phyloP scores from a whole-genome alignment of 2,797 vertebrate genomes.

The Ispidina lecontei region DNA sequence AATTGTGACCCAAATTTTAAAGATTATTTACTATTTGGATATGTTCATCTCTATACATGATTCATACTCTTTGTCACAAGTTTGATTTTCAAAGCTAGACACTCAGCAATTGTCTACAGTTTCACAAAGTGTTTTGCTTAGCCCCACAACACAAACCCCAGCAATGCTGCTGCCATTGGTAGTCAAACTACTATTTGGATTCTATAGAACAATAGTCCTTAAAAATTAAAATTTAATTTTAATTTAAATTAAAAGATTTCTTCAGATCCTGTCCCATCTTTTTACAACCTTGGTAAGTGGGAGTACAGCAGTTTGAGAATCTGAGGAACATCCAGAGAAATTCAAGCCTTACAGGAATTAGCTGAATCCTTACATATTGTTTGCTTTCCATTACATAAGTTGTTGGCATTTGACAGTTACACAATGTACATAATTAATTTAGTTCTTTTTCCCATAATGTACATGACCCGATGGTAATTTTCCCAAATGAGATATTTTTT shows the following conservation, averaged over 20 bases:
- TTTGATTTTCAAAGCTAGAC: background rate
- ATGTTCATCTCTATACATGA: background rate
- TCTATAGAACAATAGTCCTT: background rate
- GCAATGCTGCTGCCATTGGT: fast-evolving
- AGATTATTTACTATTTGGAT: background rate
- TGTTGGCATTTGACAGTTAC: conserved; percentile 38
- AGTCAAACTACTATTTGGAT: background rate
- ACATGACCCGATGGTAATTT: conserved; percentile 28
- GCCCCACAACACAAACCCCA: fast-evolving
- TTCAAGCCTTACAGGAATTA: background rate
- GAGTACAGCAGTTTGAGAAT: background rate
- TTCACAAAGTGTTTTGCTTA: background rate
- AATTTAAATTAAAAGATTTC: background rate
- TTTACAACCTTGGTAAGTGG: background rate
- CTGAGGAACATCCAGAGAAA: background rate
- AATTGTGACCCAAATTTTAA: background rate
- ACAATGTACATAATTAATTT: conserved; percentile 47
- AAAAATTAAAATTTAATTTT: too few relatives aligned
- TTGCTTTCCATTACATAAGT: conserved; percentile 6
- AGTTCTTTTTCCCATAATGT: background rate
- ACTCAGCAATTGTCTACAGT: background rate
- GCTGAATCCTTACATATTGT: background rate
- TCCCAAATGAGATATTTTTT: conserved; percentile 41
- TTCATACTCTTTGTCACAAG: background rate
- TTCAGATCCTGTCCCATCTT: background rate